These are phyloP conservation scores for Drosophila longiperda DNA, from an alignment of 2,888 invertebrate species.

Conservation along the genomic window DNA sequence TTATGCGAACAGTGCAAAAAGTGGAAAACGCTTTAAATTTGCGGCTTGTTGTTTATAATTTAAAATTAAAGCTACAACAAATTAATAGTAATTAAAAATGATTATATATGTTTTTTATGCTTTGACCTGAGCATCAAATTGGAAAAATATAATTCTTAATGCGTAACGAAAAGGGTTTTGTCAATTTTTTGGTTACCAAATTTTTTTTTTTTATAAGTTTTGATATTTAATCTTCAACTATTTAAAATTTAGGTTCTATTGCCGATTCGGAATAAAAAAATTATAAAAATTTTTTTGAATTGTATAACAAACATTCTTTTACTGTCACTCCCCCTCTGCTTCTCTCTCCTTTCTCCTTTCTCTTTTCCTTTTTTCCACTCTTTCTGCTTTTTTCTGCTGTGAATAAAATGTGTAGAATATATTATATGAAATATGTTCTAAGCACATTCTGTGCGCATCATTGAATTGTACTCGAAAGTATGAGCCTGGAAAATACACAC, in stretches of 20 bases:
- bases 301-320: neutral
- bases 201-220: too few species aligned
- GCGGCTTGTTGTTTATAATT: neutral
- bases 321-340: neutral
- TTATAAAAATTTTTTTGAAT: too few species aligned
- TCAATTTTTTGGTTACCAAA: neutral
- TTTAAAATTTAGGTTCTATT: too few species aligned
- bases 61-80: neutral
- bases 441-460: conserved; percentile 48
- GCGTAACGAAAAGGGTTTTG: neutral
- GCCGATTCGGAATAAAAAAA: too few species aligned
- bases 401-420: conserved; percentile 62
- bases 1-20: conserved; percentile 25
- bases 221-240: too few species aligned
- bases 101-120: neutral
- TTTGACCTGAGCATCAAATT: neutral
- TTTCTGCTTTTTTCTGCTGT: neutral
- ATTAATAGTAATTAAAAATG: neutral
- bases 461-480: conserved; percentile 32
- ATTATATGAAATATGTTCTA: conserved; percentile 37
- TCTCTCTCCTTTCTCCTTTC: neutral
- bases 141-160: neutral
- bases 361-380: neutral
- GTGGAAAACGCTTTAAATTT: conserved; percentile 36
- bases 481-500: neutral